Percentiles rank a stretch among this genome's conserved stretches.
Evolutionary conservation across 2,113 vertebrate genomes (phyloP).

Genomic region (Melanerpes aurifrons): DNA sequence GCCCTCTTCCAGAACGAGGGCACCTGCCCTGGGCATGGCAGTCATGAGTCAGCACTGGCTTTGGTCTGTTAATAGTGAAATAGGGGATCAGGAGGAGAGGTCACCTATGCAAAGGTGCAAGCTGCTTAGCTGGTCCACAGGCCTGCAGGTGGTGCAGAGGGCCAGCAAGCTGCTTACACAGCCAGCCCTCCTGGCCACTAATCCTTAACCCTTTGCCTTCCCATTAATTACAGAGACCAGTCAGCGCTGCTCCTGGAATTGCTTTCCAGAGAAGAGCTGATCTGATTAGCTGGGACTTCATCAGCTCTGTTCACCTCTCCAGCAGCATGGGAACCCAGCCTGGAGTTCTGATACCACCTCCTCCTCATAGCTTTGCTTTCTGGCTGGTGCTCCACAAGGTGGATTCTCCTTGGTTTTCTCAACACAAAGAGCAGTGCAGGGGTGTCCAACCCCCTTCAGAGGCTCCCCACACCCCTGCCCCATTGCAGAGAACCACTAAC

Average conservation of each 20-base stretch:
- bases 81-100: not conserved
- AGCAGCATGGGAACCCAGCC: not conserved
- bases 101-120: not conserved
- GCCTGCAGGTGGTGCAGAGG: not conserved
- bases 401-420: too few relatives aligned
- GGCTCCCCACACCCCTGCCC: accelerated
- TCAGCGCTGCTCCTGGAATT: not conserved
- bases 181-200: not conserved
- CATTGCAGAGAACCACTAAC: too few relatives aligned
- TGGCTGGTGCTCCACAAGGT: accelerated
- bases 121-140: not conserved
- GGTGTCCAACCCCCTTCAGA: accelerated
- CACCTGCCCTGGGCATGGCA: accelerated
- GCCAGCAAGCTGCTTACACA: not conserved
- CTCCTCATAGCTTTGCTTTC: accelerated
- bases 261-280: not conserved
- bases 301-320: not conserved
- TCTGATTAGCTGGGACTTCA: not conserved
- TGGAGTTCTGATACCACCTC: accelerated
- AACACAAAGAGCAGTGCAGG: not conserved
- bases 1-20: not conserved
- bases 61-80: too few relatives aligned
- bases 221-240: not conserved
- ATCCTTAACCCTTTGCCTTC: not conserved
- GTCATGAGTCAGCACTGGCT: accelerated